Percentiles rank a stretch among this genome's conserved stretches.
Conservation (phyloP, 1,140 invertebrate genomes). For the Mylabris phalerata region DNA sequence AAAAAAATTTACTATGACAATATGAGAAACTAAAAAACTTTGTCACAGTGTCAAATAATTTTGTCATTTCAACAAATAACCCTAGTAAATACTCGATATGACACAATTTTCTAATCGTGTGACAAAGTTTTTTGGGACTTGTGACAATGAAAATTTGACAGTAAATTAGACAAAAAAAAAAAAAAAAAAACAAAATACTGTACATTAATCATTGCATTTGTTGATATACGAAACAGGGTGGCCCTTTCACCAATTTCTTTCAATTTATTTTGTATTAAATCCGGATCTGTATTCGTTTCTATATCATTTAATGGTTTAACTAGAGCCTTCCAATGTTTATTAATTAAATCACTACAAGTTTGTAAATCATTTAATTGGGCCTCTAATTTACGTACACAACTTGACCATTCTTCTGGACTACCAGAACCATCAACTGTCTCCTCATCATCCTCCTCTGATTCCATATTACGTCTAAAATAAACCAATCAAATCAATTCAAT, state of each 20-base stretch:
- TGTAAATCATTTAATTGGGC: slow-evolving; percentile 72
- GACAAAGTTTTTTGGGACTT: too few species aligned
- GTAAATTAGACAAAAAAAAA: too few species aligned
- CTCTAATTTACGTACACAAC: slow-evolving; percentile 53
- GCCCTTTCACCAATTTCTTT: slow-evolving; percentile 84
- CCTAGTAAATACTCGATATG: too few species aligned
- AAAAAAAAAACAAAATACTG: slow-evolving; percentile 37
- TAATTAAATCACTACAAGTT: slow-evolving; percentile 84
- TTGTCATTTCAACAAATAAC: too few species aligned
- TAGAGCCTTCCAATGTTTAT: slow-evolving; percentile 76
- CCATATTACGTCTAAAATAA: slow-evolving; percentile 49
- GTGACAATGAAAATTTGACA: too few species aligned
- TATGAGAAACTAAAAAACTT: too few species aligned
- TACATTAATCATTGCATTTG: slow-evolving; percentile 94
- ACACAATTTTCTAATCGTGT: too few species aligned
- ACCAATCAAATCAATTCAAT: background rate
- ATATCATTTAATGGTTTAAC: slow-evolving; percentile 80
- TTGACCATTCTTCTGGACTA: slow-evolving; percentile 50
- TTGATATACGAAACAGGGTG: slow-evolving; percentile 88
- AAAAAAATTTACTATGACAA: too few species aligned
- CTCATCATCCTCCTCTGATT: slow-evolving; percentile 78
- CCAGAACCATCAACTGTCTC: slow-evolving; percentile 43
- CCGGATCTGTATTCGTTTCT: slow-evolving; percentile 53
- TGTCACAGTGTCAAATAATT: too few species aligned
- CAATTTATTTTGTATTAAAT: slow-evolving; percentile 53